phyloP scores from a whole-genome alignment of 2,888 invertebrate species.

The Spisula solida region DNA sequence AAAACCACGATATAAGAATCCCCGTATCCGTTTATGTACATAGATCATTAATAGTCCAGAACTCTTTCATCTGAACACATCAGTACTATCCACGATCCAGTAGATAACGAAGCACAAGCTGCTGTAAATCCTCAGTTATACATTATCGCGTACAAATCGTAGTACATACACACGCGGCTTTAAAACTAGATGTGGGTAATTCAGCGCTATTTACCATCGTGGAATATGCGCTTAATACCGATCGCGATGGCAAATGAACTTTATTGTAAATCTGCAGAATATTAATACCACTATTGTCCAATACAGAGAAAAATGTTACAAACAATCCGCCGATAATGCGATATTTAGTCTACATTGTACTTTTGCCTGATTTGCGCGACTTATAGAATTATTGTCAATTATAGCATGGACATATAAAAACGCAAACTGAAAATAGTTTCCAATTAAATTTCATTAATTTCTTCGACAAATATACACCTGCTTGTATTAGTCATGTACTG shows the following conservation, averaged over 20 bases:
- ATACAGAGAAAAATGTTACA: too few relatives aligned
- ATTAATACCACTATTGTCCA: neutral
- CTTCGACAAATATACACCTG: neutral
- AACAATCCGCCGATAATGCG: too few relatives aligned
- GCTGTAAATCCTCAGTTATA: neutral
- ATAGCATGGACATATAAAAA: neutral
- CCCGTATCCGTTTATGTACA: neutral
- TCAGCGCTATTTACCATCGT: slow-evolving; percentile 8
- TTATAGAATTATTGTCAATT: neutral
- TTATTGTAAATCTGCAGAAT: neutral
- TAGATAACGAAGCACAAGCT: neutral
- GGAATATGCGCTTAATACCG: neutral
- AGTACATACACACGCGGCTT: neutral
- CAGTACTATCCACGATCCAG: neutral
- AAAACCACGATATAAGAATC: neutral
- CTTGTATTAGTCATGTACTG: neutral
- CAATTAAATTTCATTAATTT: neutral
- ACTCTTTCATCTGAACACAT: neutral
- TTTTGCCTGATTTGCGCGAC: neutral
- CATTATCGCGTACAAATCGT: slow-evolving; percentile 21
- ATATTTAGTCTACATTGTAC: too few relatives aligned
- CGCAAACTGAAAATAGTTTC: neutral
- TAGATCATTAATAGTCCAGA: neutral
- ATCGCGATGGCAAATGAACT: slow-evolving; percentile 1
- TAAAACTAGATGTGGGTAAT: neutral